These are phyloP conservation scores for Aphelinus atriplicis DNA, from an alignment of 1,140 invertebrate genomes.

Conservation along the genomic window DNA sequence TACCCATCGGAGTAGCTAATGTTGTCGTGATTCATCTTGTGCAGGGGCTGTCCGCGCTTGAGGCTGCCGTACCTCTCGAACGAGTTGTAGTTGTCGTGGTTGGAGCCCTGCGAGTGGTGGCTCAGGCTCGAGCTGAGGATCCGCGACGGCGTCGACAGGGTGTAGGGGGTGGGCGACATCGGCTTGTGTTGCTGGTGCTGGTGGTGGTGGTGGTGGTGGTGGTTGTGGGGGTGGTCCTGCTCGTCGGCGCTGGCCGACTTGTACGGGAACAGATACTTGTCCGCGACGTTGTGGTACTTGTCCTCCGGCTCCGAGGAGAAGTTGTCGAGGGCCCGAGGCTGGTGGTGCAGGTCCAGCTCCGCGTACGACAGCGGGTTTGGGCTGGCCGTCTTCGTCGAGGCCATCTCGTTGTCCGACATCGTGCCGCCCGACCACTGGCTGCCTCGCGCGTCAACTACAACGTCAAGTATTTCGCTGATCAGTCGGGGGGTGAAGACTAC, in stretches of 20 bases:
- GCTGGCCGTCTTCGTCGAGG: constrained; percentile 73
- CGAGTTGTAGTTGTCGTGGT: constrained; percentile 57
- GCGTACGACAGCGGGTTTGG: constrained; percentile 80
- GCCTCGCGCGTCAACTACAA: constrained; percentile 67
- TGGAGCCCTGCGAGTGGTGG: constrained; percentile 68
- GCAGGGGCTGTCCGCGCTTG: constrained; percentile 13
- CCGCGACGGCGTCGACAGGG: constrained; percentile 61
- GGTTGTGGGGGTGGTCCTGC: constrained; percentile 7
- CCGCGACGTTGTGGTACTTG: constrained; percentile 73
- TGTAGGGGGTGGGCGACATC: constrained; percentile 65
- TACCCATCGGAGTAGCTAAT: constrained; percentile 30
- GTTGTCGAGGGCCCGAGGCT: constrained; percentile 68
- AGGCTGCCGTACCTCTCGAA: constrained; percentile 33
- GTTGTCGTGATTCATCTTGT: constrained; percentile 30
- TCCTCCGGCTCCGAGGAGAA: constrained; percentile 81
- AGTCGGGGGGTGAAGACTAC: too few relatives aligned
- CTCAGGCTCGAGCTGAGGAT: constrained; percentile 62
- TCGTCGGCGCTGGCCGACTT: constrained; percentile 68
- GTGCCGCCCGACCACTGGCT: constrained; percentile 83
- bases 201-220: not conserved
- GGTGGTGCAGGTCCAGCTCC: constrained; percentile 70
- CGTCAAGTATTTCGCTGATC: constrained; percentile 16
- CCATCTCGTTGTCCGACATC: constrained; percentile 77
- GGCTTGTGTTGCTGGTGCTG: constrained; percentile 50
- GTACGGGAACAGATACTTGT: constrained; percentile 83